Conservation (phyloP, 1,140 invertebrate genomes). For the Chionoecetes opilio region DNA sequence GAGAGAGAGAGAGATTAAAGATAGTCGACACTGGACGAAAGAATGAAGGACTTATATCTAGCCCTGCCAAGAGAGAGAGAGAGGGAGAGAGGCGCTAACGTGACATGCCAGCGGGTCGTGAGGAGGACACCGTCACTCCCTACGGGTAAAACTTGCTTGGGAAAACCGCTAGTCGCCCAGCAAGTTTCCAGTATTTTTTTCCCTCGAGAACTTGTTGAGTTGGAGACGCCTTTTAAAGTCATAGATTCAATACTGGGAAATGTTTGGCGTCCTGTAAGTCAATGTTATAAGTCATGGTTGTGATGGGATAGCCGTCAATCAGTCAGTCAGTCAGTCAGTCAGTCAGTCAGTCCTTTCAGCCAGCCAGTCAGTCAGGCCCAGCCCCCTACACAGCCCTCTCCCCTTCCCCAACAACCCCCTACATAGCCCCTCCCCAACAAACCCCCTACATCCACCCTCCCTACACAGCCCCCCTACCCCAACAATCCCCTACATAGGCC, state of each 20-base stretch:
- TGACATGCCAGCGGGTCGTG: neutral
- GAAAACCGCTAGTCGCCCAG: neutral
- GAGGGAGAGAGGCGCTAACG: neutral
- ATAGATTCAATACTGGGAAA: neutral
- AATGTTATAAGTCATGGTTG: neutral
- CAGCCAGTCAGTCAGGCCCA: too few relatives aligned
- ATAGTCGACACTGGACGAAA: neutral
- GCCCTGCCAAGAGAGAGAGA: too few relatives aligned
- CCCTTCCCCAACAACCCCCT: neutral
- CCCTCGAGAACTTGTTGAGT: neutral
- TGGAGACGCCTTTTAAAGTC: neutral
- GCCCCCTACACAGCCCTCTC: too few relatives aligned
- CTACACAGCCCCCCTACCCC: too few relatives aligned
- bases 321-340: too few relatives aligned
- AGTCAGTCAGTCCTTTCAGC: too few relatives aligned
- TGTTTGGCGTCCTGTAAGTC: neutral
- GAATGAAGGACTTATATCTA: neutral
- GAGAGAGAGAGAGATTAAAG: slow-evolving; percentile 35
- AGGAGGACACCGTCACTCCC: neutral
- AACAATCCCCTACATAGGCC: too few relatives aligned
- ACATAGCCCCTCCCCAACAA: too few relatives aligned
- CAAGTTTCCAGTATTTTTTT: slow-evolving; percentile 19
- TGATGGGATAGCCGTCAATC: neutral
- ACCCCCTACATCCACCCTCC: too few relatives aligned
- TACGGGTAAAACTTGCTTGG: neutral